Percentiles rank a stretch among this genome's conserved stretches.
phyloP scores from a whole-genome alignment of 92 coral and sea anemone genomes.

The Pocillopora grandis region DNA sequence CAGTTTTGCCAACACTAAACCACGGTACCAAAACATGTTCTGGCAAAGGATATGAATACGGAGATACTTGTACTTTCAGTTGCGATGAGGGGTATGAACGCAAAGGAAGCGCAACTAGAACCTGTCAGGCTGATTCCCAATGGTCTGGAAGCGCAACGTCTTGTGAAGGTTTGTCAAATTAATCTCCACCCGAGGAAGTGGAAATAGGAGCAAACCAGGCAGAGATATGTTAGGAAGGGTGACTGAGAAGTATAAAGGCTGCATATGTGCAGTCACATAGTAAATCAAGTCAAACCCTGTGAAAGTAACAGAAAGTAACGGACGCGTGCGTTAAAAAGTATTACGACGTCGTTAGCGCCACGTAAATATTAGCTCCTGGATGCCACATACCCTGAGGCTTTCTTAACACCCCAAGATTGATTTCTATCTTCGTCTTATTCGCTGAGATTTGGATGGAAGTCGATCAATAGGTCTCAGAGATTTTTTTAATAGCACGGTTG shows the following conservation, averaged over 20 bases:
- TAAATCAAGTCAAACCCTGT: not conserved
- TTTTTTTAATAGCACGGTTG: not conserved
- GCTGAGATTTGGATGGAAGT: not conserved
- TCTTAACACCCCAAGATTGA: too few relatives aligned
- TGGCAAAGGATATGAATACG: constrained; percentile 59
- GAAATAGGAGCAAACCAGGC: too few relatives aligned
- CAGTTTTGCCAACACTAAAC: constrained; percentile 56
- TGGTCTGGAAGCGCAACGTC: constrained; percentile 81
- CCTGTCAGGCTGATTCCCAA: constrained; percentile 73
- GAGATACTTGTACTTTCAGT: constrained; percentile 65
- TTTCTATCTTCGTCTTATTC: too few relatives aligned
- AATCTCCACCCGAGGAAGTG: not conserved
- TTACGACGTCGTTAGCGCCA: too few relatives aligned
- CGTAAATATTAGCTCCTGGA: too few relatives aligned
- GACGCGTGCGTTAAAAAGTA: too few relatives aligned
- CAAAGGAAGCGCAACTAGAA: constrained; percentile 73
- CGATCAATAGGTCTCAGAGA: too few relatives aligned
- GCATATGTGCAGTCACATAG: not conserved
- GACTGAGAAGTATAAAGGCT: too few relatives aligned
- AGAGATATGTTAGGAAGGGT: too few relatives aligned
- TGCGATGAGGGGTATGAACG: constrained; percentile 79
- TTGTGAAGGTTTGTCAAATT: constrained; percentile 69
- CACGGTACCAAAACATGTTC: constrained; percentile 76
- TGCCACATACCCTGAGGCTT: too few relatives aligned
- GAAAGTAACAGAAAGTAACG: too few relatives aligned